Base-by-base conservation (phyloP, 2,113 vertebrate genomes). In the Corvus moneduloides region DNA sequence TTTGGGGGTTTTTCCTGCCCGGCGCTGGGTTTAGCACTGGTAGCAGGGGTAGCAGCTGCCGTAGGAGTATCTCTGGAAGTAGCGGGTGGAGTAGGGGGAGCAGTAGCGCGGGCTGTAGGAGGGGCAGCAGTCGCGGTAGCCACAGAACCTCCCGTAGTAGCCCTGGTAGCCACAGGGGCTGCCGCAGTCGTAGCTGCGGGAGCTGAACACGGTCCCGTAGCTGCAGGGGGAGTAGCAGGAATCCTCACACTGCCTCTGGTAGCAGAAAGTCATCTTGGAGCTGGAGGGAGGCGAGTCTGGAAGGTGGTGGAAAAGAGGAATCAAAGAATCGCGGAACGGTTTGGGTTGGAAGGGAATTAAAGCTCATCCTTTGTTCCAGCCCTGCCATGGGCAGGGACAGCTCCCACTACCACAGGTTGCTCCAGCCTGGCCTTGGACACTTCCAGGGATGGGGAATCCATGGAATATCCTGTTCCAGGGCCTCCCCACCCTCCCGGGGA, bases 281-380 rank as follows among this genome's bases (percentile, higher is more conserved):
- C 9, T n/a, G 73, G 27, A 44, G 27, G 52, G 58, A 39, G 22
- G 63, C 2, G 8, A 43, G 56, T 0, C 87, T 96, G 6, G 14
- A 71, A 78, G 5, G 39, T 3, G 37, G 37, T 1, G 19, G 35
- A 6, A 19, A 37, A 37, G 63, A 48, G 43, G 17, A 6, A 18
- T 9, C 4, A 7, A 3, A 14, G 35, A 9, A 3, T 2, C 1
- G 20, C 4, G 27, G 32, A 8, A 27, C 1, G 48, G 24, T 22
- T 54, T 5, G 76, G 61, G 8, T 3, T 3, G 62, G 33, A 3
- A 16, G 22, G 52, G 52, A 8, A 16, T 20, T 3, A 7, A 24
- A 52, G 5, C 7, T 19, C 24, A 0, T 5, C 33, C 5, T 0
- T 4, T 0, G 20, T 35, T 18, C 44, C 30, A 22, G 1, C 23